These are phyloP conservation scores for Drosophila subquinaria DNA, from an alignment of 2,888 invertebrate species.

Conservation along the genomic window DNA sequence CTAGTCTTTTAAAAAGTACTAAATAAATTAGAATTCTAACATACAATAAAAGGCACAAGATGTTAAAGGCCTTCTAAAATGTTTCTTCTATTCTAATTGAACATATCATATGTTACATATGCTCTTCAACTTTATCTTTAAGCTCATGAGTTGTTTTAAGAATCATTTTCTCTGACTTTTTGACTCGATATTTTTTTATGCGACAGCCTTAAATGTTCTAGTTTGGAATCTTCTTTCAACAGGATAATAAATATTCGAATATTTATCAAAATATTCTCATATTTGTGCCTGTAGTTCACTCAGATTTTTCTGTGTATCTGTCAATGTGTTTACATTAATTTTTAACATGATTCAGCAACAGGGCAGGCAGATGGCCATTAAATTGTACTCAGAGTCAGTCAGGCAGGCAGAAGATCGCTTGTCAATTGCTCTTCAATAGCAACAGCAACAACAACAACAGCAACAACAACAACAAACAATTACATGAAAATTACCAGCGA, in stretches of 20 bases:
- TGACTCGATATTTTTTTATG: too few species aligned
- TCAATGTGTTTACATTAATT: slow-evolving; percentile 30
- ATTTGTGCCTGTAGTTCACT: not conserved
- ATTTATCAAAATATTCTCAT: slow-evolving; percentile 2
- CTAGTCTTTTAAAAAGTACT: too few species aligned
- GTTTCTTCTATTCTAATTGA: too few species aligned
- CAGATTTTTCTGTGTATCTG: not conserved
- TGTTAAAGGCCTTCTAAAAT: too few species aligned
- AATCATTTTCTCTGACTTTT: too few species aligned
- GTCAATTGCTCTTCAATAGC: slow-evolving; percentile 56
- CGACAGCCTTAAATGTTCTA: not conserved
- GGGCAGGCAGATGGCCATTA: slow-evolving; percentile 50
- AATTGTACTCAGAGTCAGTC: slow-evolving; percentile 33
- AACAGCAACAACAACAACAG: slow-evolving; percentile 57
- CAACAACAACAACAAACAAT: slow-evolving; percentile 72
- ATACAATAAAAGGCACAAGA: too few species aligned
- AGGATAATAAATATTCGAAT: not conserved
- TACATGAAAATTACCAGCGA: slow-evolving; percentile 81
- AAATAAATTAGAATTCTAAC: too few species aligned
- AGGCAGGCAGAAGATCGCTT: slow-evolving; percentile 50
- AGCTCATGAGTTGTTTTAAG: too few species aligned
- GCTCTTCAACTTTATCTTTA: too few species aligned
- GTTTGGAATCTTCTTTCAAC: not conserved
- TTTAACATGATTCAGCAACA: slow-evolving; percentile 43
- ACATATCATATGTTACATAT: too few species aligned